A percentile compares a stretch with the other conserved stretches of the same genome.
phyloP scores from a whole-genome alignment of 2,113 vertebrate genomes.

The Ammodytes dubius region DNA sequence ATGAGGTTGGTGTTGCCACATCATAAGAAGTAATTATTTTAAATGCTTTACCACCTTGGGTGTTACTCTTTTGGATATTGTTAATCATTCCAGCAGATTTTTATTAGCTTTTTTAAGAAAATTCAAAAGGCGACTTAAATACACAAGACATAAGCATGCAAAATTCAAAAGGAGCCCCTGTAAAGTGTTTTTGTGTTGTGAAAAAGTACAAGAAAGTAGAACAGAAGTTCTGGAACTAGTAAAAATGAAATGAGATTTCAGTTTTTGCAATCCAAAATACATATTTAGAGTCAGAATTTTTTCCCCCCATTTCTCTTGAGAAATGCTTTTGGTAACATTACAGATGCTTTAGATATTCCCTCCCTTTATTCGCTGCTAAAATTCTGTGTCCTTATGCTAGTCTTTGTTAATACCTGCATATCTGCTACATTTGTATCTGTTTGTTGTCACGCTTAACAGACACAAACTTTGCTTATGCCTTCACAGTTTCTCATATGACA shows the following conservation, averaged over 20 bases:
- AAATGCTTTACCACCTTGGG: slow-evolving; percentile 11
- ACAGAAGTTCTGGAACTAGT: neutral
- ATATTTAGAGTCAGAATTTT: neutral
- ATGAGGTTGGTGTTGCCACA: slow-evolving; percentile 21
- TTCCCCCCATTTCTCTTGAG: too few relatives aligned
- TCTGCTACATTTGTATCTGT: too few relatives aligned
- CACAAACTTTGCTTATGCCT: neutral
- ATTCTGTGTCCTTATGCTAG: too few relatives aligned
- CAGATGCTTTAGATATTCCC: neutral
- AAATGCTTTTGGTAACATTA: neutral
- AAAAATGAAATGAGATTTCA: neutral
- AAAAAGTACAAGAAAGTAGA: too few relatives aligned
- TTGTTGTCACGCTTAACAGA: neutral
- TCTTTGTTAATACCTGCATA: neutral
- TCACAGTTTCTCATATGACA: neutral
- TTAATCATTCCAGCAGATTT: slow-evolving; percentile 10
- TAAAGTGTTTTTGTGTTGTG: neutral
- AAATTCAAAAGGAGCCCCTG: neutral
- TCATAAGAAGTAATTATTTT: slow-evolving; percentile 17
- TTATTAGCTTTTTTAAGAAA: neutral
- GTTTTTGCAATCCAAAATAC: neutral
- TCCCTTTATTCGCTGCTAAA: neutral
- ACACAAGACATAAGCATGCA: neutral
- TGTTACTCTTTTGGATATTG: neutral
- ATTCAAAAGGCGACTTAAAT: neutral